These are phyloP conservation scores for Machimus rusticus DNA, from an alignment of 2,888 invertebrate species.

Conservation along the genomic window DNA sequence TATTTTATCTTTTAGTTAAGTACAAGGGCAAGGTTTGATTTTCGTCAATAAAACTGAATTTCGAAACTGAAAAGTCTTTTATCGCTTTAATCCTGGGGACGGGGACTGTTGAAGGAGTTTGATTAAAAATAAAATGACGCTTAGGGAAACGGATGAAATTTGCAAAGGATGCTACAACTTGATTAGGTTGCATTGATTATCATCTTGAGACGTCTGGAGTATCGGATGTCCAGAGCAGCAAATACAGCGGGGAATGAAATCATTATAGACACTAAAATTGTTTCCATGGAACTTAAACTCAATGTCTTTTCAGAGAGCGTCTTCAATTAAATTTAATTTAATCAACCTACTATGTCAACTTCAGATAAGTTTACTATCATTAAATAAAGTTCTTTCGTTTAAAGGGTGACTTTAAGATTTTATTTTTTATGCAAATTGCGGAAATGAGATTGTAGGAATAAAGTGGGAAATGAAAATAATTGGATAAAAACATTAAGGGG, in stretches of 20 bases:
- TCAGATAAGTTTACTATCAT: not conserved
- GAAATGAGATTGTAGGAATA: no score
- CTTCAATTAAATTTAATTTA: not conserved
- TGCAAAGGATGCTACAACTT: not conserved
- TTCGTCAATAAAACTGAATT: conserved; percentile 6
- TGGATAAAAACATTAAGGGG: no score
- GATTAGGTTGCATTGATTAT: not conserved
- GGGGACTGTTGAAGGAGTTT: not conserved
- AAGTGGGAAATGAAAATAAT: no score
- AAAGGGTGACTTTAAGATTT: no score
- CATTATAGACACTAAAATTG: not conserved
- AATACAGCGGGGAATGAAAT: not conserved
- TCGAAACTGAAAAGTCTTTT: not conserved
- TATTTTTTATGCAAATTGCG: no score
- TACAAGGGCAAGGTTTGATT: not conserved
- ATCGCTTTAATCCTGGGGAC: not conserved
- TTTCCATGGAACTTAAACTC: not conserved
- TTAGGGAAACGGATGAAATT: not conserved
- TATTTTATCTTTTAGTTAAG: conserved; percentile 3
- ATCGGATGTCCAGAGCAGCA: not conserved
- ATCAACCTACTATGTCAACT: not conserved
- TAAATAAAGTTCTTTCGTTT: no score
- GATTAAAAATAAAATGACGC: not conserved
- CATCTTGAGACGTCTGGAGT: not conserved
- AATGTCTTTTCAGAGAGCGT: not conserved